phyloP scores from a whole-genome alignment of 1,140 invertebrate species.

The Planococcus citri region DNA sequence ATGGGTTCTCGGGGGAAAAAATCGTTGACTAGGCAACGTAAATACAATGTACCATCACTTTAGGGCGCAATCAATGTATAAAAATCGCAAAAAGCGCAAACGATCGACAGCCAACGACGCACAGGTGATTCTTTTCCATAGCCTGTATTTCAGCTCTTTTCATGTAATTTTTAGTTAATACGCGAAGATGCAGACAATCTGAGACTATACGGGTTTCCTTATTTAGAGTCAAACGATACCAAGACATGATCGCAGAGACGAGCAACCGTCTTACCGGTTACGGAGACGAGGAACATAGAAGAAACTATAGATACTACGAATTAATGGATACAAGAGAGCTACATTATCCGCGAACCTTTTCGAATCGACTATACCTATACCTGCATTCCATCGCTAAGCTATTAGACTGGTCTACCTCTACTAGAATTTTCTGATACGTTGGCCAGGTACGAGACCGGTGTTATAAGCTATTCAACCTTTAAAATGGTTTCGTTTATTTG shows the following conservation, averaged over 20 bases:
- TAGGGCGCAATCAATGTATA: no score
- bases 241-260: neutral
- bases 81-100: neutral
- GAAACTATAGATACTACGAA: neutral
- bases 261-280: neutral
- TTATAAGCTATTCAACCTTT: constrained; percentile 7
- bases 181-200: neutral
- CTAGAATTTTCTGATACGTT: neutral
- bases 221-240: neutral
- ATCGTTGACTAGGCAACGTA: no score
- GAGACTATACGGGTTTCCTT: neutral
- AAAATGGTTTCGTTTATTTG: constrained; percentile 4
- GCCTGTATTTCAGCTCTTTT: neutral
- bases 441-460: neutral
- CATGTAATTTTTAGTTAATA: neutral
- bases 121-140: neutral
- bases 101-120: no score
- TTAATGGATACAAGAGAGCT: constrained; percentile 1
- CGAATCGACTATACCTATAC: neutral
- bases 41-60: no score
- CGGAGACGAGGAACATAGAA: neutral
- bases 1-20: no score
- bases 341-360: neutral
- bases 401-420: neutral
- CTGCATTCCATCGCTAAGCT: neutral